These are phyloP conservation scores for Gadopsis bispinosus DNA, from an alignment of 2,797 vertebrate species.

Conservation along the genomic window DNA sequence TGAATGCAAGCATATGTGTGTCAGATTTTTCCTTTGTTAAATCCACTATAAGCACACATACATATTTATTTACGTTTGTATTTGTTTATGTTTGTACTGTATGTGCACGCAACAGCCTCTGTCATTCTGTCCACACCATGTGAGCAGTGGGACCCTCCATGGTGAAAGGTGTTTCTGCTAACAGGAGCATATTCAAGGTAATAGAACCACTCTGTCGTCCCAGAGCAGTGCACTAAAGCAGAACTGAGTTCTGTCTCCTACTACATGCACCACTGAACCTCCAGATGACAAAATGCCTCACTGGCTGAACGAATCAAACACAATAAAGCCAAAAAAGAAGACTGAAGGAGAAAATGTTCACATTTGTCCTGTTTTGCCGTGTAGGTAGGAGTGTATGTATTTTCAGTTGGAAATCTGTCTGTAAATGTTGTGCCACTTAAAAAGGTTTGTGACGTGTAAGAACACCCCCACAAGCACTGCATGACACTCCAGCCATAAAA, in stretches of 20 bases:
- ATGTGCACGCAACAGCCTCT: not conserved
- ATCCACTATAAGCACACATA: not conserved
- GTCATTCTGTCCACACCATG: slow-evolving; percentile 34
- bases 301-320: slow-evolving; percentile 75
- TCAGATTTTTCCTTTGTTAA: not conserved
- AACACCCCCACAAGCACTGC: slow-evolving; percentile 3
- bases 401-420: slow-evolving; percentile 51
- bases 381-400: slow-evolving; percentile 58
- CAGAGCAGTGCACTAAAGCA: slow-evolving; percentile 77
- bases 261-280: slow-evolving; percentile 75
- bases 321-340: slow-evolving; percentile 70
- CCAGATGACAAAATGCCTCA: slow-evolving; percentile 82
- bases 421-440: slow-evolving; percentile 32
- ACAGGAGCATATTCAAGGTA: slow-evolving; percentile 83
- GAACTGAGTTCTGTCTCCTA: slow-evolving; percentile 81
- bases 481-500: slow-evolving; percentile 5
- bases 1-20: not conserved
- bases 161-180: slow-evolving; percentile 77
- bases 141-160: slow-evolving; percentile 53
- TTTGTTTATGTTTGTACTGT: not conserved
- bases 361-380: slow-evolving; percentile 65
- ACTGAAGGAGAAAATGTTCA: slow-evolving; percentile 68
- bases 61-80: not conserved
- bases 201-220: slow-evolving; percentile 77
- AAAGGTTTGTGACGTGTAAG: slow-evolving; percentile 16